Evolutionary conservation across 2,888 invertebrate genomes (phyloP), one percentile per base, ranked within the genome.

Genomic region (Blera fallax): DNA sequence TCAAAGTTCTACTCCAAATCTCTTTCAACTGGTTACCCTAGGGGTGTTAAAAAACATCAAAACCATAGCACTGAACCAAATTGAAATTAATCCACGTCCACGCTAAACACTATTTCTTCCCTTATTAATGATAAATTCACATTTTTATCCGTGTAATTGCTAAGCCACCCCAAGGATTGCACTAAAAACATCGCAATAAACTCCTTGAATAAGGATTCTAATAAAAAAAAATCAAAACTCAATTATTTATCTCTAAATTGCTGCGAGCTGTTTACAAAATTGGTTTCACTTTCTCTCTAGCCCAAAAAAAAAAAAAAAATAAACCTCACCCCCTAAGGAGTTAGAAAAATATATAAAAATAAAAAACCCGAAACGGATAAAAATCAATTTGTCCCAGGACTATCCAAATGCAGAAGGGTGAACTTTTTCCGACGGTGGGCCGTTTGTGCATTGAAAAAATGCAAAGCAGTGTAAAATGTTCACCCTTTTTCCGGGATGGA

Each of bases 231-330:
- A 76, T 65, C 70, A 65, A 80, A 80, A 76, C 84, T 58, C 76
- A 65, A 76, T 85, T 85, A 80, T 85, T 85, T 85, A 85, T 80
- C 76, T 70, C 52, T 29, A 80, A 80, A 85, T 76, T 80, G 84
- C 70, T 80, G 54, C 58, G 70, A 76, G 74, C 84, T 85, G 74
- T 80, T 80, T 80, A 80, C 58, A 43, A 56, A 76, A 85, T 85
- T 70, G 80, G 76, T 85, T 85, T 80, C 84, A 80, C 84, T 85
- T 80, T 79, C 58, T 18, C 29, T 69, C 5, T n/a, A 54, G 32
- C 67, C 40, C 21, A 24, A 21, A 14, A 11, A 8, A 43, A n/a
- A 37, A 45, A 32, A 54, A 48, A 40, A n/a, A 27, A 10, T 27
- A 45, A 62, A 27, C 43, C 11, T 43, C 79, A 67, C 56, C 56